These are phyloP conservation scores for Watsonalla binaria DNA, from an alignment of 2,888 invertebrate species.

Conservation along the genomic window DNA sequence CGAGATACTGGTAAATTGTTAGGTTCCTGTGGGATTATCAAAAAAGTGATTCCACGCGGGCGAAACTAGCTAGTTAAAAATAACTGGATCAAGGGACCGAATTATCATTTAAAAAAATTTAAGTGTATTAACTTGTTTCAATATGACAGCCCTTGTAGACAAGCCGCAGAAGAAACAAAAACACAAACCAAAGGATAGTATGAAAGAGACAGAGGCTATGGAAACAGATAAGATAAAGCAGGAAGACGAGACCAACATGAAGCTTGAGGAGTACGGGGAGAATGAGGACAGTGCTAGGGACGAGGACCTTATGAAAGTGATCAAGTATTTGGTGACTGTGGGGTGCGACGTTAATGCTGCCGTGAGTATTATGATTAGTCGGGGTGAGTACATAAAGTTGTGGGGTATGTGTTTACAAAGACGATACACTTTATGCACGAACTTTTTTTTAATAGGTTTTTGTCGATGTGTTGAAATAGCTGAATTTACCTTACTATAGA, in stretches of 20 bases:
- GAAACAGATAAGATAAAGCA: conserved; percentile 18
- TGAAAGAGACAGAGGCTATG: conserved; percentile 13
- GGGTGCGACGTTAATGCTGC: conserved; percentile 88
- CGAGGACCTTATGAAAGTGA: conserved; percentile 58
- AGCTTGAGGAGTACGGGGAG: conserved; percentile 17
- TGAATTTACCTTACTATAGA: not conserved
- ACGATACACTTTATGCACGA: not conserved
- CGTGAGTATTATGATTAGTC: conserved; percentile 53
- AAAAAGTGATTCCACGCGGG: too few species aligned
- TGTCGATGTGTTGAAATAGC: not conserved
- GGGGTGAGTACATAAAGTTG: too few species aligned
- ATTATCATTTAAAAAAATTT: too few species aligned
- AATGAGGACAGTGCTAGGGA: conserved; percentile 29
- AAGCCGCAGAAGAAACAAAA: conserved; percentile 30
- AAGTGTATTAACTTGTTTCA: not conserved
- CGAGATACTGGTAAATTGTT: too few species aligned
- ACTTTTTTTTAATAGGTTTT: not conserved
- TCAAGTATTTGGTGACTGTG: conserved; percentile 86
- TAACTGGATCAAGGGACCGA: too few species aligned
- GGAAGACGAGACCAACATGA: conserved; percentile 16
- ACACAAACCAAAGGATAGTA: conserved; percentile 15
- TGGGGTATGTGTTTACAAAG: not conserved
- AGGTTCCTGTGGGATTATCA: too few species aligned
- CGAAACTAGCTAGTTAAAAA: too few species aligned
- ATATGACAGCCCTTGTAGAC: conserved; percentile 49